Evolutionary conservation across 2,797 vertebrate species (phyloP).

Genomic region (Sarcophilus harrisii): DNA sequence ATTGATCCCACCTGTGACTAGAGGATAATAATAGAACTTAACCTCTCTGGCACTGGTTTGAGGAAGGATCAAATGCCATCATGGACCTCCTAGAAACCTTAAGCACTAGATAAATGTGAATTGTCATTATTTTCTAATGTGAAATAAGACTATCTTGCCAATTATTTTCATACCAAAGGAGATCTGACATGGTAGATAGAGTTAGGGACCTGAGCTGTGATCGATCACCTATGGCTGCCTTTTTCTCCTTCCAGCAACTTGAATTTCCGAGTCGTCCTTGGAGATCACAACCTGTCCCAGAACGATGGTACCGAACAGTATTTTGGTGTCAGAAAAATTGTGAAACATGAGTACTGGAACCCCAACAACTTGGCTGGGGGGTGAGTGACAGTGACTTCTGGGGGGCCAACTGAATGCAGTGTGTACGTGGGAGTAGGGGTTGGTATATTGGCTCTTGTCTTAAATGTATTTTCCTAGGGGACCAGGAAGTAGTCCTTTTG

Average conservation of each 20-base stretch:
- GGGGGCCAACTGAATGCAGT: not conserved
- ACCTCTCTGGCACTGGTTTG: not conserved
- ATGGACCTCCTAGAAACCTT: not conserved
- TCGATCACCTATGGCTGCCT: constrained; percentile 12
- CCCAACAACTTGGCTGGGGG: constrained; percentile 85
- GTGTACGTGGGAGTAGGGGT: too few species aligned
- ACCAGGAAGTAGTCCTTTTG: not conserved
- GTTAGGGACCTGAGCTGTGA: not conserved
- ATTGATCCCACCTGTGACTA: not conserved
- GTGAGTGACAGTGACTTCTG: constrained; percentile 76
- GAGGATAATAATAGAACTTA: not conserved
- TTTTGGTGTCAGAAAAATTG: constrained; percentile 85
- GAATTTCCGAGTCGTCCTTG: constrained; percentile 90
- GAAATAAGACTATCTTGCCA: not conserved
- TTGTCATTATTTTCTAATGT: not conserved
- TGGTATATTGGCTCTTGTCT: not conserved
- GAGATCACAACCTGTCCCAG: constrained; percentile 89
- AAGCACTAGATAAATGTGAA: not conserved
- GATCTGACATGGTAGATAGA: not conserved
- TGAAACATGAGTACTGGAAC: constrained; percentile 90
- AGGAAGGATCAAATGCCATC: not conserved
- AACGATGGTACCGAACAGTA: constrained; percentile 89
- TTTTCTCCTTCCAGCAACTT: constrained; percentile 60
- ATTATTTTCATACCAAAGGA: not conserved
- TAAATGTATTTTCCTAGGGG: not conserved